Conservation (phyloP, 1,140 invertebrate species). For the Bicyclus anynana region DNA sequence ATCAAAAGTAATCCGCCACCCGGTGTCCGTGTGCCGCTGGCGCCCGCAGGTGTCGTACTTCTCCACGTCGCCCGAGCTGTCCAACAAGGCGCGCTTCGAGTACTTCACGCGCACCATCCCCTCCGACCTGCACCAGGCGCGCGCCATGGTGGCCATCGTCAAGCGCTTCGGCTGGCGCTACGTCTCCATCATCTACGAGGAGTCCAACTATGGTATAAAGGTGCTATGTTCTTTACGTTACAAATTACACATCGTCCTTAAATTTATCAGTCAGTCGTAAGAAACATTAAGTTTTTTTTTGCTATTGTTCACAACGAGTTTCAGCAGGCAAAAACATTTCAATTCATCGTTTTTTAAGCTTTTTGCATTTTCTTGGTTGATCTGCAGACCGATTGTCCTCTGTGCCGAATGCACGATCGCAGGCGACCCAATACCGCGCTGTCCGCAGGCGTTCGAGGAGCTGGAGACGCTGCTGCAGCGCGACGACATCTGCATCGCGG, state of each 20-base stretch:
- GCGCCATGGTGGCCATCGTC: conserved; percentile 97
- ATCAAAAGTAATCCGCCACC: too few species aligned
- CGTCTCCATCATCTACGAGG: conserved; percentile 96
- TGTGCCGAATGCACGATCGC: too few species aligned
- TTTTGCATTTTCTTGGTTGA: too few species aligned
- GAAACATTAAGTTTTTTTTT: too few species aligned
- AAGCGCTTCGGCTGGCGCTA: conserved; percentile 95
- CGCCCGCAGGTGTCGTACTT: conserved; percentile 93
- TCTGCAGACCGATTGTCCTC: too few species aligned
- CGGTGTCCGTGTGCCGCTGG: too few species aligned
- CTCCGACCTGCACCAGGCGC: conserved; percentile 95
- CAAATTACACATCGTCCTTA: too few species aligned
- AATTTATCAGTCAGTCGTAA: too few species aligned
- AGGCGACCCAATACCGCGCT: too few species aligned
- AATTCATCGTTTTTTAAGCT: too few species aligned
- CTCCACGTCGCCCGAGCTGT: conserved; percentile 95
- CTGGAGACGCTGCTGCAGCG: conserved; percentile 89
- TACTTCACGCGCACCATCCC: conserved; percentile 97
- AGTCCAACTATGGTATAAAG: conserved; percentile 97
- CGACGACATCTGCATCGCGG: conserved; percentile 93
- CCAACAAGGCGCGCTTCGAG: conserved; percentile 96
- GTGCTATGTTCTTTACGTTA: neutral
- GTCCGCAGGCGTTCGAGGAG: conserved; percentile 92
- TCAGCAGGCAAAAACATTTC: too few species aligned
- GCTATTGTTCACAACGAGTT: too few species aligned